Evolutionary conservation across 2,888 invertebrate species (phyloP), one percentile per base, ranked within the genome.

Genomic region (Dicranocentrus wangi): DNA sequence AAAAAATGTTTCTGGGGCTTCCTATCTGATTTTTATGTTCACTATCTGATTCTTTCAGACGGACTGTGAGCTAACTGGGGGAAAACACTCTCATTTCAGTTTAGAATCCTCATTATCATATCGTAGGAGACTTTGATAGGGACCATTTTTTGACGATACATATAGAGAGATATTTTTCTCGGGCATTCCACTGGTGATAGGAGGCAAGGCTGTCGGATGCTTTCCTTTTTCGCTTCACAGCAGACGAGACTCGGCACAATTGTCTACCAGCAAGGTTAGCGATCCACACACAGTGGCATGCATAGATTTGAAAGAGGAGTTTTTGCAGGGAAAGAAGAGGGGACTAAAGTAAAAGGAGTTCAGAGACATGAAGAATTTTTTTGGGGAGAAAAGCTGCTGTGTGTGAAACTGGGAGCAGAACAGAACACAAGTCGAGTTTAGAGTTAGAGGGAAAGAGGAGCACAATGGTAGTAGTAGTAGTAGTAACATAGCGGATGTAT

Each of bases 51-150:
- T 32, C 10, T 32, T 10, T 10, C 32, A 32, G 32, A 32, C 32
- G 3, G 32, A 32, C 32, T 32, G n/a, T 32, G 32, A 32, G 32
- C 10, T 7, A 32, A 32, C 32, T 32, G 32, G 32, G 10, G 10
- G 10, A 32, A 32, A 3, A 32, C 32, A 7, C 32, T 32, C 15
- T 25, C 58, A 58, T 25, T 58, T 25, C 25, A 27, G 32, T 32
- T 32, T 8, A 39, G 65, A 65, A 8, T 65, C 65, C 42, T 65
- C 65, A 65, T 65, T 25, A 65, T 65, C n/a, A n/a, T 21, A 43
- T 43, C 15, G 15, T 47, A 47, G 17, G 17, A 32, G 32, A n/a
- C 32, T 32, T n/a, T n/a, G n/a, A n/a, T n/a, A n/a, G n/a, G n/a
- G n/a, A n/a, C n/a, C n/a, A n/a, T n/a, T n/a, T n/a, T n/a, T n/a